Evolutionary conservation across 2,888 invertebrate species (phyloP), one percentile per base, ranked within the genome.

Genomic region (Idaea dimidiata): DNA sequence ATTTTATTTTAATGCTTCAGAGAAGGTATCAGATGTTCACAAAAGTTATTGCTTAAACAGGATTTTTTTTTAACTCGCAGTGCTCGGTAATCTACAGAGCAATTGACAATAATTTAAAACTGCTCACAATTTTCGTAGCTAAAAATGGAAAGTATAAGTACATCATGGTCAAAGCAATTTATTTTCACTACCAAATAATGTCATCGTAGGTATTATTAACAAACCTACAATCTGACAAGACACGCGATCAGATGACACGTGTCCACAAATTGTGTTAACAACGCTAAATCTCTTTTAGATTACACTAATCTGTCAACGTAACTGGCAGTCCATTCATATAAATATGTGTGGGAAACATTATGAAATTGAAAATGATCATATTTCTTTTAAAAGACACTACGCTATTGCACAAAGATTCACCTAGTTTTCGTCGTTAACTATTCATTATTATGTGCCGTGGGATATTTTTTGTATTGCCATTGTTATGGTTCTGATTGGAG

Each of bases 301-400:
- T 90, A 91, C 86, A 85, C 90, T 87, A 86, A 90, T 92, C 91
- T 91, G 87, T 87, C 86, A 83, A 83, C 74, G 75, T 77, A 79
- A 82, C 81, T 81, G 77, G 74, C 74, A 72, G 79, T 73, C 86
- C 85, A 90, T 89, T 90, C 90, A 88, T 85, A 75, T 72, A 66
- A 65, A 72, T 79, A 78, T 79, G 84, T 90, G 91, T 92, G 92
- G 91, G 92, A 92, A 92, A 79, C 73, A 76, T 92, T 89, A 87
- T 89, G 92, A 92, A 92, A 92, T 91, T 91, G 89, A 89, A 91
- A 91, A 92, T 88, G 88, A 91, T 92, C 91, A 88, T 92, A 91
- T 91, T 91, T 91, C 91, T 91, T 91, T 89, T 88, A 91, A 90
- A 90, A 91, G 87, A 89, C 89, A 87, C 89, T 73, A 80, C 82